phyloP scores from a whole-genome alignment of 2,113 vertebrate genomes.

The Merops nubicus region DNA sequence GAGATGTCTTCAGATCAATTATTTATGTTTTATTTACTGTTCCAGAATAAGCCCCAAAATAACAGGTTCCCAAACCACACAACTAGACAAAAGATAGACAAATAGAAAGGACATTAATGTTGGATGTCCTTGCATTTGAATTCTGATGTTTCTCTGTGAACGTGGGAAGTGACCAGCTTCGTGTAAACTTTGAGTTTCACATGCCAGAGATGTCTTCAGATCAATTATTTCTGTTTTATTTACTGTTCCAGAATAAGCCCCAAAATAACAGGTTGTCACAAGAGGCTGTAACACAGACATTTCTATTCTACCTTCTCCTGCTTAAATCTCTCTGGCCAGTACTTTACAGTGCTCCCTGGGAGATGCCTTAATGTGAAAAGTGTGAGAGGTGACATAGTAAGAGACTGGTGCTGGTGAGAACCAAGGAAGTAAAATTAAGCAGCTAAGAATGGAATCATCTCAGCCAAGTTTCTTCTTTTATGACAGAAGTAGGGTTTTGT shows the following conservation, averaged over 20 bases:
- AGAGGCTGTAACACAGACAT: neutral
- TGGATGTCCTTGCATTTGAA: neutral
- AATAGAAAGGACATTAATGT: no score
- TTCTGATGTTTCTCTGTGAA: neutral
- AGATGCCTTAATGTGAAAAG: neutral
- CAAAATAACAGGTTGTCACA: neutral
- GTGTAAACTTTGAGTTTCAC: neutral
- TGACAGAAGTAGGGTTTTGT: neutral
- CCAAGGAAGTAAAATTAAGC: neutral
- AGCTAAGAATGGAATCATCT: neutral
- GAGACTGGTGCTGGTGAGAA: neutral
- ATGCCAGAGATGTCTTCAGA: neutral
- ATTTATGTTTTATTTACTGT: neutral
- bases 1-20: neutral
- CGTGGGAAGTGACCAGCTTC: neutral
- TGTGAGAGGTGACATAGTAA: neutral
- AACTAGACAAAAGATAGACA: no score
- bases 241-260: neutral
- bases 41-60: neutral
- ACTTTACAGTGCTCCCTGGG: neutral
- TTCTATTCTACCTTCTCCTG: neutral
- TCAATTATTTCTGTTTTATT: neutral
- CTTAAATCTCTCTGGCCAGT: neutral
- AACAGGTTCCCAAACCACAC: no score
- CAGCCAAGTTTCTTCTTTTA: neutral